Base-by-base conservation (phyloP, 2,888 invertebrate species). In the Biston stratarius region DNA sequence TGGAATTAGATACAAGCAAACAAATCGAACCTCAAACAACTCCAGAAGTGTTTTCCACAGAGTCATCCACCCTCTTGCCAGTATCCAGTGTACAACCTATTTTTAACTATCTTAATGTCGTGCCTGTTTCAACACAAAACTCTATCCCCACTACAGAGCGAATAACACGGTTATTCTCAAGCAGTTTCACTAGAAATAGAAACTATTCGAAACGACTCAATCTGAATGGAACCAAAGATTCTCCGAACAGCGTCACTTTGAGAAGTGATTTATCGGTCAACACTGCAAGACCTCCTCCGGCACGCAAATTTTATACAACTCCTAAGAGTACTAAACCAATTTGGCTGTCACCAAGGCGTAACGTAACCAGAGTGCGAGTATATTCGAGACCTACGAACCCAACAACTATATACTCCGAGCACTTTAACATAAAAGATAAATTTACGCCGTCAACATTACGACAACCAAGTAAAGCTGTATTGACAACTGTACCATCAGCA, bases 401-500 rank as follows among this genome's bases (percentile, higher is more conserved):
- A 38, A 86, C 89, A 11, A 92, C 92, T 0, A 91, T 93, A 71
- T 93, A 92, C 69, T 87, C 90, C 0, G 93, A 93, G 70, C 86
- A 94, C 80, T 93, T 93, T 59, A 87, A 85, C 73, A 87, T 91
- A 40, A 91, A 86, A 70, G 84, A 90, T 24, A 91, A 86, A 73
- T 80, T 82, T 55, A 73, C 79, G 1, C 83, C 86, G 36, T 81
- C 84, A 6, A 81, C 77, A 64, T 83, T 87, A 7, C 80, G 75
- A 44, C 67, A 72, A 45, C 77, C 85, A 0, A 84, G 81, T 15
- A 87, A 81, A 74, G 80, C 88, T 6, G 76, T 82, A 33, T 76
- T 94, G 34, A 94, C 92, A 1, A 94, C 94, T 6, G 85, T 90
- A 33, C 86, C 94, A 36, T 87, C 94, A 42, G 91, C 94, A 44